Base-by-base conservation (phyloP, 2,797 vertebrate genomes). In the Pitangus sulphuratus region DNA sequence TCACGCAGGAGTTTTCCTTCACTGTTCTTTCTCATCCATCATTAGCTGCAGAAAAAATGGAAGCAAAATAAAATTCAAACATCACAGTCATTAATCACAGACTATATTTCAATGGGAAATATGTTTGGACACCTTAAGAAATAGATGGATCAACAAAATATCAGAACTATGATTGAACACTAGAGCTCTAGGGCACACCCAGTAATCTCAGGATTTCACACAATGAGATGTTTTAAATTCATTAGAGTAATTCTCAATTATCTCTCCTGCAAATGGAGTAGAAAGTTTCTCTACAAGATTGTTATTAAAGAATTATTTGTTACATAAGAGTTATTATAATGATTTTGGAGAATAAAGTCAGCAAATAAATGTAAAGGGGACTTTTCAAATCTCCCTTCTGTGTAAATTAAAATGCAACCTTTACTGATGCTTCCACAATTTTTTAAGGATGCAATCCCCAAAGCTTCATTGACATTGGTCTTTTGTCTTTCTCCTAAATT, bases 121-220 rank as follows among this genome's bases (percentile, higher is more conserved):
- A 18, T 1, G 35, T 92, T 89, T 87, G 71, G 68, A 86, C 80
- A 88, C 18, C 15, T 66, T 57, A 68, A 82, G 25, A 84, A 81
- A 84, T 28, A 39, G 33, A 33, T 22, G 2, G 14, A 69, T 66
- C 47, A 72, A 30, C 3, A 57, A 79, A 86, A 57, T 31, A 76
- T 21, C 39, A 47, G 56, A 80, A 45, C 15, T 57, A 10, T 74
- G 62, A 80, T 2, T 77, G 40, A 90, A 89, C 61, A 31, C 11
- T 37, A 35, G 12, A 54, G 15, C 31, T 69, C 2, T 4, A 26
- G 40, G 56, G 17, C 0, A 0, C 15, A 28, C 3, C 20, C 17
- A 60, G 15, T 53, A 68, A 81, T 31, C 15, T 30, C 28, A n/a
- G 12, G 6, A 61, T 69, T 76, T 87, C 15, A 50, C 9, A 30